These are phyloP conservation scores for Conchocele bisecta DNA, from an alignment of 2,888 invertebrate species.

Conservation along the genomic window DNA sequence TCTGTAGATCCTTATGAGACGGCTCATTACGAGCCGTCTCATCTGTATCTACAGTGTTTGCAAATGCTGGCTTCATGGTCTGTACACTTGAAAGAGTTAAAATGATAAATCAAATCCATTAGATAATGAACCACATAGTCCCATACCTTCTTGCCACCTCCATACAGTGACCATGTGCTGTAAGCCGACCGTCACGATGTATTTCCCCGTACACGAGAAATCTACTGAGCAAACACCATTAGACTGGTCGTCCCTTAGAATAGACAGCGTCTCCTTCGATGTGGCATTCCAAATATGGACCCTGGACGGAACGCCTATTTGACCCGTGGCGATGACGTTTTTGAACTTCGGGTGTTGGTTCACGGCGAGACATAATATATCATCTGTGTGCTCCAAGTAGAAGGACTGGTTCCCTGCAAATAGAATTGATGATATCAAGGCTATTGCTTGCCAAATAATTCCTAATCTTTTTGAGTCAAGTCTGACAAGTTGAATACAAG, in stretches of 20 bases:
- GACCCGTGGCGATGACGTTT: constrained; percentile 81
- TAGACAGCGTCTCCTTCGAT: constrained; percentile 79
- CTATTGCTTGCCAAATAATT: too few species aligned
- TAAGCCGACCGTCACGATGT: constrained; percentile 80
- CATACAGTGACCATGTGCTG: constrained; percentile 80
- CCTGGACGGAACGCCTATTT: constrained; percentile 80
- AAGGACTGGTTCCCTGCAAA: constrained; percentile 81
- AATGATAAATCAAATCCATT: not conserved
- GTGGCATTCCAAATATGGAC: constrained; percentile 81
- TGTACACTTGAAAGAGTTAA: too few species aligned
- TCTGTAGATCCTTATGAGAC: too few species aligned
- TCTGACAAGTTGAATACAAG: too few species aligned
- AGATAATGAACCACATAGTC: not conserved
- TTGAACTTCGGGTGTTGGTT: constrained; percentile 82
- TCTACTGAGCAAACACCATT: constrained; percentile 81
- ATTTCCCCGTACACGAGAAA: constrained; percentile 82
- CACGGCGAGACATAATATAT: constrained; percentile 82
- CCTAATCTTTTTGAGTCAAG: too few species aligned
- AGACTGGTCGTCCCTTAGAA: constrained; percentile 76
- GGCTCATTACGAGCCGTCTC: too few species aligned
- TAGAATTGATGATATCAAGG: too few species aligned
- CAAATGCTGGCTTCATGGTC: too few species aligned
- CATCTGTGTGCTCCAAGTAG: constrained; percentile 82
- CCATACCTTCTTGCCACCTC: constrained; percentile 82
- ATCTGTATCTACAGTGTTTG: too few species aligned